A percentile compares a stretch with the other conserved stretches of the same genome.
Evolutionary conservation across 2,113 vertebrate genomes (phyloP).

Genomic region (Talpa occidentalis): DNA sequence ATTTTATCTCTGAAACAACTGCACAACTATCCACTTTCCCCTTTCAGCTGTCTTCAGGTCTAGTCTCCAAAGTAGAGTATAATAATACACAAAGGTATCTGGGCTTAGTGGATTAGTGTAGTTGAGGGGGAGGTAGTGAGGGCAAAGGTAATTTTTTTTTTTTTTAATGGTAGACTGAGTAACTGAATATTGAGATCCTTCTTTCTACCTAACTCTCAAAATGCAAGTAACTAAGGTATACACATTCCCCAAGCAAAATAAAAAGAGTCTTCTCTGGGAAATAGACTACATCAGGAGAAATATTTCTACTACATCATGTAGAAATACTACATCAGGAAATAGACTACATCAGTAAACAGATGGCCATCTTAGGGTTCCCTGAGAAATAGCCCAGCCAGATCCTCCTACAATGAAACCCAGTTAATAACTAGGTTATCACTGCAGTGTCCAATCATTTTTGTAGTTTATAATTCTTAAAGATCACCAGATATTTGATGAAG

Average conservation of each 20-base stretch:
- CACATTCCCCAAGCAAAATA: neutral
- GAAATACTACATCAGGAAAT: too few relatives aligned
- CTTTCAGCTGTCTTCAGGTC: neutral
- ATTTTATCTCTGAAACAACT: neutral
- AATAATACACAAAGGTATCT: neutral
- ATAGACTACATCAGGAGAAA: neutral
- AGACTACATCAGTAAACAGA: neutral
- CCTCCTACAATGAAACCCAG: neutral
- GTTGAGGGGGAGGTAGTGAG: neutral
- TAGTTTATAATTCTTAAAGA: neutral
- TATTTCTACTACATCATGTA: too few relatives aligned
- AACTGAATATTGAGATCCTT: conserved; percentile 11
- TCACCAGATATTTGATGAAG: neutral
- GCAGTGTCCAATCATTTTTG: neutral
- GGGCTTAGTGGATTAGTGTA: neutral
- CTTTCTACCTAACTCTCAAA: neutral
- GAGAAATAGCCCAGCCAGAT: neutral
- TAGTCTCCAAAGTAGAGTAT: neutral
- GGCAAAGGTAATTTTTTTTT: neutral
- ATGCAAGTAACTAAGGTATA: neutral
- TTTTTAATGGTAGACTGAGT: neutral
- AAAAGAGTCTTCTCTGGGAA: neutral
- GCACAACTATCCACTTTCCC: neutral
- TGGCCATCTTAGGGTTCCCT: neutral
- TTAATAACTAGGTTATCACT: neutral